Conservation (phyloP, 1,140 invertebrate species). For the Drosophila kohkoa region DNA sequence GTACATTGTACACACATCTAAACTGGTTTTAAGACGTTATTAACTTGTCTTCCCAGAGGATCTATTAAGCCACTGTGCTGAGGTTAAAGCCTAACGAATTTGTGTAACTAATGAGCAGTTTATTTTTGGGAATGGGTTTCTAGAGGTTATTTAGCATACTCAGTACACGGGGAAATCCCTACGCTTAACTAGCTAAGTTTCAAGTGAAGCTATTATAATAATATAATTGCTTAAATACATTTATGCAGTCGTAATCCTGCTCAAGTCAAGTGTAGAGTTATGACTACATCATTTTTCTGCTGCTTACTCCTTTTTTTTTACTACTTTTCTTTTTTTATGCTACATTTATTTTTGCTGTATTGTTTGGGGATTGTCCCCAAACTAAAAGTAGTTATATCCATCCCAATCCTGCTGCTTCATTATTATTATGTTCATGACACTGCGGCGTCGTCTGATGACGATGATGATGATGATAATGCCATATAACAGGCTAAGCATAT, state of each 20-base stretch:
- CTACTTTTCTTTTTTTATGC: not conserved
- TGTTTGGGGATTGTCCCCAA: not conserved
- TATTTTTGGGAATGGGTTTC: not conserved
- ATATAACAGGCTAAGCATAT: constrained; percentile 71
- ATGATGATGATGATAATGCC: constrained; percentile 73
- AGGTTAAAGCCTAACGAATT: not conserved
- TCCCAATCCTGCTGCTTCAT: constrained; percentile 16
- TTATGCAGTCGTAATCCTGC: not conserved
- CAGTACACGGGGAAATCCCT: not conserved
- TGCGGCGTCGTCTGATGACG: constrained; percentile 29
- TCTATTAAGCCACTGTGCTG: not conserved
- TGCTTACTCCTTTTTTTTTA: constrained; percentile 9
- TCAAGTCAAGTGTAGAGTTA: not conserved
- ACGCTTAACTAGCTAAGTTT: no score
- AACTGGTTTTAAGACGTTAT: constrained; percentile 1
- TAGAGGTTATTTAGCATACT: no score
- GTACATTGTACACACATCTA: not conserved
- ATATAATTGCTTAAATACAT: not conserved
- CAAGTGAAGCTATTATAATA: not conserved
- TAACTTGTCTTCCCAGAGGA: not conserved
- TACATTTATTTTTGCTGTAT: not conserved
- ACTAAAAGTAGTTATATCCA: constrained; percentile 6
- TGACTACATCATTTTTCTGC: constrained; percentile 14
- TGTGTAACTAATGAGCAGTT: not conserved
- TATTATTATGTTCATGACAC: constrained; percentile 32